A percentile compares a stretch with the other conserved stretches of the same genome.
phyloP scores from a whole-genome alignment of 2,888 invertebrate genomes.

The Periphyllus acericola region DNA sequence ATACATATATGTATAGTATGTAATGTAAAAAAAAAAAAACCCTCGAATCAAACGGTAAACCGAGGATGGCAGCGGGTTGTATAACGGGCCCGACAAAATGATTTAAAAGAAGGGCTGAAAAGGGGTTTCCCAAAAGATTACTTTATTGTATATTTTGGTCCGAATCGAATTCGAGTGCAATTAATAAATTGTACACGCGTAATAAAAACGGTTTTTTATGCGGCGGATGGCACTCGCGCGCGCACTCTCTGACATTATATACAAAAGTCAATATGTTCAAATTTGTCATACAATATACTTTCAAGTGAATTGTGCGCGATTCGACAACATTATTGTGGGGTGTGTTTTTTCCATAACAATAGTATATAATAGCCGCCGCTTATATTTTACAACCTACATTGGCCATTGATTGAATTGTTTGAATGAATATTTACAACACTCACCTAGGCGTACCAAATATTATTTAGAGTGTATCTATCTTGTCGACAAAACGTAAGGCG shows the following conservation, averaged over 20 bases:
- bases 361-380: neutral
- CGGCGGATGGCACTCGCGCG: neutral
- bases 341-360: conserved; percentile 13
- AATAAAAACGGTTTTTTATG: conserved; percentile 37
- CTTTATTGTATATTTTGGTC: neutral
- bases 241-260: neutral
- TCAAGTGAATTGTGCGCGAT: conserved; percentile 13
- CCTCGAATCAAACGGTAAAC: conserved; percentile 26
- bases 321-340: conserved; percentile 32
- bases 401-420: neutral
- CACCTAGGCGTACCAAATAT: too few species aligned
- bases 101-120: conserved; percentile 23
- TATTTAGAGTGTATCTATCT: neutral
- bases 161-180: conserved; percentile 49
- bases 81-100: conserved; percentile 32
- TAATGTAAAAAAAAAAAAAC: neutral
- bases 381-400: conserved; percentile 1
- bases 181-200: conserved; percentile 51
- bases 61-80: conserved; percentile 3
- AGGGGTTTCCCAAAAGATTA: conserved; percentile 21
- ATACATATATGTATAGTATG: neutral
- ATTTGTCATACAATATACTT: conserved; percentile 27
- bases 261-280: conserved; percentile 52
- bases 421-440: neutral
- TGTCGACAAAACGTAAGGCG: neutral